Evolutionary conservation across 2,888 invertebrate genomes (phyloP).

Genomic region (Monoplex corrugatus): DNA sequence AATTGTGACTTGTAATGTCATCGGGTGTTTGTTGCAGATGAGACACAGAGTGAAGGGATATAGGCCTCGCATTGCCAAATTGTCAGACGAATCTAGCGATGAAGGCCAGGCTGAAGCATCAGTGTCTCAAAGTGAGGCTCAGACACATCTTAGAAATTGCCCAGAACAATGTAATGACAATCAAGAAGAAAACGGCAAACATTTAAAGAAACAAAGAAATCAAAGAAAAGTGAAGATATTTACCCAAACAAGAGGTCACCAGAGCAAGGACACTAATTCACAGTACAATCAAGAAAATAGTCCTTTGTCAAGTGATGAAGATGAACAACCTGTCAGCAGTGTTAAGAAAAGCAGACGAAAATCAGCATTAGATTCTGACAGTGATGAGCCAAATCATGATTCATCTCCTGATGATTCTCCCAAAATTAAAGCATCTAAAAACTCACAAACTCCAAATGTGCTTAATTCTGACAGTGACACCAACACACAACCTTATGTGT

Average conservation of each 20-base stretch:
- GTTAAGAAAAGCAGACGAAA: neutral
- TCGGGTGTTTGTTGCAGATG: constrained; percentile 31
- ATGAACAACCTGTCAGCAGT: neutral
- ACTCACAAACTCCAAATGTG: neutral
- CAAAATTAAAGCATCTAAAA: neutral
- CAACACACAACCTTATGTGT: neutral
- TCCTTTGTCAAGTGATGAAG: neutral
- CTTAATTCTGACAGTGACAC: neutral
- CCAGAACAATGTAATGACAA: neutral
- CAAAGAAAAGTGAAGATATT: too few relatives aligned
- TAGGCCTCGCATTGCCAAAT: constrained; percentile 19
- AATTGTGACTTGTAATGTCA: neutral
- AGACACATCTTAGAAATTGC: neutral
- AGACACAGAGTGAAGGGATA: constrained; percentile 35
- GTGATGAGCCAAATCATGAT: neutral
- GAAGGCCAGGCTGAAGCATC: neutral
- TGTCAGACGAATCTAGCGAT: neutral
- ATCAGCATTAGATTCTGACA: constrained; percentile 25
- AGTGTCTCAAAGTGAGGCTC: too few relatives aligned
- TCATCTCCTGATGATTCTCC: neutral
- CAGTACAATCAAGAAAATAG: too few relatives aligned
- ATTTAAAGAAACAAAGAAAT: neutral
- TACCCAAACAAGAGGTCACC: neutral
- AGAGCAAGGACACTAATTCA: neutral
- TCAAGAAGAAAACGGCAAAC: neutral